Percentiles rank a stretch among this genome's conserved stretches.
These are phyloP conservation scores for Sarcophaga caerulescens DNA, from an alignment of 2,888 invertebrate genomes.

Conservation along the genomic window DNA sequence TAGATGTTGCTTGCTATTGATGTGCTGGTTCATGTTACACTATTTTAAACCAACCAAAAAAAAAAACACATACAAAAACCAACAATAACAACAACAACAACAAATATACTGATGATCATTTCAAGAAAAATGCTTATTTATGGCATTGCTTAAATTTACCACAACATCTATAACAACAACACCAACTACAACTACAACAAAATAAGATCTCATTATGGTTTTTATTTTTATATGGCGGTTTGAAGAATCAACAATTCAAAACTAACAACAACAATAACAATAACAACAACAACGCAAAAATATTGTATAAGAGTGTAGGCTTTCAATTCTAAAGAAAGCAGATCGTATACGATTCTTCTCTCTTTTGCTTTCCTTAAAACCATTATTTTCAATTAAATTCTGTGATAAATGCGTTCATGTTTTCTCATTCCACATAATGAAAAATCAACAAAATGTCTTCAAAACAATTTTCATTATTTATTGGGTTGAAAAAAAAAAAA, in stretches of 20 bases:
- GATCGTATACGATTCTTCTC: conserved; percentile 11
- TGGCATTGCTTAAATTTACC: conserved; percentile 65
- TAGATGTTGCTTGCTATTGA: conserved; percentile 52
- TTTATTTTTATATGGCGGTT: conserved; percentile 46
- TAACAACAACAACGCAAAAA: conserved; percentile 32
- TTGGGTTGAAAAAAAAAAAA: conserved; percentile 36
- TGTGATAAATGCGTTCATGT: conserved; percentile 52
- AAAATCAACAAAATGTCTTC: conserved; percentile 35
- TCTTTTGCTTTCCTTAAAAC: conserved; percentile 40
- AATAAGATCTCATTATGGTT: conserved; percentile 58
- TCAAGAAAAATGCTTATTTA: conserved; percentile 71
- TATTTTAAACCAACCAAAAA: conserved; percentile 9
- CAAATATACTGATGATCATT: conserved; percentile 62
- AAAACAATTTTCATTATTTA: conserved; percentile 64
- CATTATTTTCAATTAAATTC: conserved; percentile 65
- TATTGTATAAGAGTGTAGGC: conserved; percentile 63
- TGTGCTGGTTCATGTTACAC: conserved; percentile 66
- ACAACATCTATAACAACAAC: conserved; percentile 57
- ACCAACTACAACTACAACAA: conserved; percentile 55
- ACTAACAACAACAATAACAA: conserved; percentile 53
- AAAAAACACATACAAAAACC: neutral
- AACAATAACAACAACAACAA: neutral
- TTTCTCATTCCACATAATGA: conserved; percentile 17
- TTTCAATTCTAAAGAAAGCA: conserved; percentile 30
- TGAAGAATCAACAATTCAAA: conserved; percentile 45